Evolutionary conservation across 2,888 invertebrate species (phyloP).

Genomic region (Tricholauxania praeusta): DNA sequence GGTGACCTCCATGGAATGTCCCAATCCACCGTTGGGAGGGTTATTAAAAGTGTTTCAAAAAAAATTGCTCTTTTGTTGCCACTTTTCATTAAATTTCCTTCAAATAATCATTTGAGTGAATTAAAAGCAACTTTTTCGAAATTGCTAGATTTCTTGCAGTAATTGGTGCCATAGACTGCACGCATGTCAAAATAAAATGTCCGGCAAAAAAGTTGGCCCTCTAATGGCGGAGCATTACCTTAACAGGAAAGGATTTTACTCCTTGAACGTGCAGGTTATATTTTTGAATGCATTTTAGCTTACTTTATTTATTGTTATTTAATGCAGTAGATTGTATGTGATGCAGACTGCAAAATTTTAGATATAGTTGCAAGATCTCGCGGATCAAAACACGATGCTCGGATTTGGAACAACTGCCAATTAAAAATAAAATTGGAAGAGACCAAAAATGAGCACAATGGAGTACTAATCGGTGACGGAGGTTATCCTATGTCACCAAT

Average conservation of each 20-base stretch:
- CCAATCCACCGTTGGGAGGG: slow-evolving; percentile 19
- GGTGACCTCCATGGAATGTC: slow-evolving; percentile 30
- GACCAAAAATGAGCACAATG: slow-evolving; percentile 35
- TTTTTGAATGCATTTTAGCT: not conserved
- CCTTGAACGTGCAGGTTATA: slow-evolving; percentile 35
- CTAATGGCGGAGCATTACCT: slow-evolving; percentile 36
- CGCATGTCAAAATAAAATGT: slow-evolving; percentile 38
- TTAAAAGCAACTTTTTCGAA: slow-evolving; percentile 25
- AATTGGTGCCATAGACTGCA: slow-evolving; percentile 38
- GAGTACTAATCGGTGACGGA: slow-evolving; percentile 39
- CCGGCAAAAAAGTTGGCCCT: slow-evolving; percentile 35
- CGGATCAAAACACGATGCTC: slow-evolving; percentile 36
- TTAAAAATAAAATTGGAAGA: slow-evolving; percentile 29
- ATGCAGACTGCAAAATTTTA: slow-evolving; percentile 36
- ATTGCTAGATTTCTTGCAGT: slow-evolving; percentile 27
- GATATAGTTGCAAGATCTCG: slow-evolving; percentile 41
- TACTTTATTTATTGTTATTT: not conserved
- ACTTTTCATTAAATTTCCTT: slow-evolving; percentile 32
- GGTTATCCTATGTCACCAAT: slow-evolving; percentile 38
- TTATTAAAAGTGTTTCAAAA: slow-evolving; percentile 19
- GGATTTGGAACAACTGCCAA: slow-evolving; percentile 30
- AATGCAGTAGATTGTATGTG: slow-evolving; percentile 37
- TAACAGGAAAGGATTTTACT: slow-evolving; percentile 36
- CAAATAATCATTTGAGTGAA: slow-evolving; percentile 16
- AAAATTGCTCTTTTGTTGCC: slow-evolving; percentile 33